A percentile compares a stretch with the other conserved stretches of the same genome.
These are phyloP conservation scores for Electrophaes corylata DNA, from an alignment of 2,888 invertebrate species.

Conservation along the genomic window DNA sequence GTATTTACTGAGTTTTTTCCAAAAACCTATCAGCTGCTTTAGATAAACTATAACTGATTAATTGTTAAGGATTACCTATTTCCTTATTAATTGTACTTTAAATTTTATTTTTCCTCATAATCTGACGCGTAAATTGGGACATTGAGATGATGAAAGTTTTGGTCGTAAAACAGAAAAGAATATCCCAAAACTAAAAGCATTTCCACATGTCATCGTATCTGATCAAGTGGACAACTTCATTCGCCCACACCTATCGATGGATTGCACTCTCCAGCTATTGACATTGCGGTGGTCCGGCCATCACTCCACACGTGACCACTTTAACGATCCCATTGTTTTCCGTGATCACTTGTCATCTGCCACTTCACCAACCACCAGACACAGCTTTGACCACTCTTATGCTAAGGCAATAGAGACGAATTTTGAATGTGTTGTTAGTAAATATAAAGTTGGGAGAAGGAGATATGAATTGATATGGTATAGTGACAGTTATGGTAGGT, in stretches of 20 bases:
- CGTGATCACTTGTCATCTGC: slow-evolving; percentile 72
- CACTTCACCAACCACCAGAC: slow-evolving; percentile 43
- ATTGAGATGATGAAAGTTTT: slow-evolving; percentile 1
- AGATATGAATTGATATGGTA: slow-evolving; percentile 67
- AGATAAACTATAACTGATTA: slow-evolving; percentile 2
- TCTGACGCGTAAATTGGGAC: no score
- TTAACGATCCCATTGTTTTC: slow-evolving; percentile 81
- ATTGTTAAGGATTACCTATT: neutral
- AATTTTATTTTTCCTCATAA: neutral
- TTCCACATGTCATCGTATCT: slow-evolving; percentile 10
- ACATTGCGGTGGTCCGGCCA: slow-evolving; percentile 73
- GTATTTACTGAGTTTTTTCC: slow-evolving; percentile 6
- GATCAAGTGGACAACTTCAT: slow-evolving; percentile 28
- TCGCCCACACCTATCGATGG: slow-evolving; percentile 24
- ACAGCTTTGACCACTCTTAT: slow-evolving; percentile 36
- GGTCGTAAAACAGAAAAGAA: slow-evolving; percentile 5
- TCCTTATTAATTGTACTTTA: neutral
- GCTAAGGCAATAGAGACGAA: slow-evolving; percentile 43
- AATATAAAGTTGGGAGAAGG: slow-evolving; percentile 44
- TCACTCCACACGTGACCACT: slow-evolving; percentile 71
- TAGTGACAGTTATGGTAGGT: slow-evolving; percentile 71
- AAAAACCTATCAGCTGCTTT: slow-evolving; percentile 1
- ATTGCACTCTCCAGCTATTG: slow-evolving; percentile 55
- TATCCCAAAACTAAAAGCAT: slow-evolving; percentile 10
- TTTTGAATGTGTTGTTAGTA: slow-evolving; percentile 34